Evolutionary conservation across 2,888 invertebrate genomes (phyloP), one percentile per base, ranked within the genome.

Genomic region (Lepidocyrtinus sp.): DNA sequence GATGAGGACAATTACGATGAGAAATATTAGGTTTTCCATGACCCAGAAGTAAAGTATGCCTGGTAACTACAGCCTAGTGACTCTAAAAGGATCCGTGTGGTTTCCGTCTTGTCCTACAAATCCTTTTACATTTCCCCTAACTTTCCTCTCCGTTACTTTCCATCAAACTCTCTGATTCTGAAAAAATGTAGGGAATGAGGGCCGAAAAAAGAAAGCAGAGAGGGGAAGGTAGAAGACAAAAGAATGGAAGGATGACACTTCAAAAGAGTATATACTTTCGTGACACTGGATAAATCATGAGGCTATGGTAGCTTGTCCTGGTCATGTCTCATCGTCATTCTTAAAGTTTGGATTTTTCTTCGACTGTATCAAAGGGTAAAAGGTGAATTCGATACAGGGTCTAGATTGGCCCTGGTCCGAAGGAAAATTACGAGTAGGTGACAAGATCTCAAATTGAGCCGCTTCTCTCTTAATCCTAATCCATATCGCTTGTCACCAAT

Each of bases 21-120:
- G 76, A 74, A 82, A 83, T 76, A 82, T 82, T 81, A 84, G 83
- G 75, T 84, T 81, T 77, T 85, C 83, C 85, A 85, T 84, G 76
- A 78, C 82, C 81, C 75, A 72, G 46, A 36, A 68, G 64, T 59
- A 67, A 22, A 50, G 63, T 9, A 19, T 59, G 59, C 59, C 22
- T n/a, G 59, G 59, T 21, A 21, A 59, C 59, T 59, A 59, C 59
- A 59, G 59, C 21, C 59, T 59, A 59, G 21, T 21, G 59, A 59
- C 59, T 59, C 59, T 50, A 12, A 50, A 50, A 50, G 50, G 50
- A 50, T 50, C 21, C 21, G 59, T 59, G 59, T 21, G 59, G 59
- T 59, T 59, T 50, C 50, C 50, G 50, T 50, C 50, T 59, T 59
- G 59, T 59, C 22, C 59, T 59, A 59, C 59, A 59, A 59, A 59